Conservation (phyloP, 2,888 invertebrate genomes). For the Drosophila rellima region DNA sequence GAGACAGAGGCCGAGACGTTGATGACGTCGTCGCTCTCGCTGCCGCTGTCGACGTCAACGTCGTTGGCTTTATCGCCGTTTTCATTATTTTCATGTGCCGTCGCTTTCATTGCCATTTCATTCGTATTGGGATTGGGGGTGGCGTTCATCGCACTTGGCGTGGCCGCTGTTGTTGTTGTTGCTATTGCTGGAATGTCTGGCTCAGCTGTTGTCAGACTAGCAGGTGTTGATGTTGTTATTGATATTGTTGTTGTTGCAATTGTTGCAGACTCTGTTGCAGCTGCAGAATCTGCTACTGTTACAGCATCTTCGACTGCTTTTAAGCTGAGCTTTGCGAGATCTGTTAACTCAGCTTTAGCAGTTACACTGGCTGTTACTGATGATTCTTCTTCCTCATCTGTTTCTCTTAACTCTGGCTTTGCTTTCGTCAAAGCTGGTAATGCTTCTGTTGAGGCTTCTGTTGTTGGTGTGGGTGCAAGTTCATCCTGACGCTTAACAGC, state of each 20-base stretch:
- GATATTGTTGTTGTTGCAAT: constrained; percentile 19
- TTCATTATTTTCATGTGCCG: constrained; percentile 54
- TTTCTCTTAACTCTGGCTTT: constrained; percentile 8
- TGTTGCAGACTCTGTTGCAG: constrained; percentile 7
- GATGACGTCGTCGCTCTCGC: constrained; percentile 44
- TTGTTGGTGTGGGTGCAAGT: not conserved
- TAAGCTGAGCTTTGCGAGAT: not conserved
- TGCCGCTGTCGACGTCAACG: constrained; percentile 27
- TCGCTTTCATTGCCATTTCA: constrained; percentile 65
- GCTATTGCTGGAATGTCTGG: constrained; percentile 30
- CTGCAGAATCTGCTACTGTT: constrained; percentile 12
- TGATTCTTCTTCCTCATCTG: not conserved
- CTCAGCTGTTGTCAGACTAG: constrained; percentile 44
- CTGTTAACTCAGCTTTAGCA: constrained; percentile 10
- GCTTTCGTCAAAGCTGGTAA: constrained; percentile 1
- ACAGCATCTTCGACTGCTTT: constrained; percentile 1
- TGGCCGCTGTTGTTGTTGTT: constrained; percentile 32
- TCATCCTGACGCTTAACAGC: not conserved
- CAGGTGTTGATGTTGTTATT: constrained; percentile 15
- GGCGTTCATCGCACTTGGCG: constrained; percentile 57
- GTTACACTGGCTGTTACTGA: constrained; percentile 3
- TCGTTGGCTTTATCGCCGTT: constrained; percentile 54
- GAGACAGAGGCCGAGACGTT: constrained; percentile 34
- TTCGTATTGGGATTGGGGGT: constrained; percentile 40
- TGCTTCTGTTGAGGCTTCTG: constrained; percentile 13